Evolutionary conservation across 2,888 invertebrate species (phyloP).

Genomic region (Synergus laeviventris): DNA sequence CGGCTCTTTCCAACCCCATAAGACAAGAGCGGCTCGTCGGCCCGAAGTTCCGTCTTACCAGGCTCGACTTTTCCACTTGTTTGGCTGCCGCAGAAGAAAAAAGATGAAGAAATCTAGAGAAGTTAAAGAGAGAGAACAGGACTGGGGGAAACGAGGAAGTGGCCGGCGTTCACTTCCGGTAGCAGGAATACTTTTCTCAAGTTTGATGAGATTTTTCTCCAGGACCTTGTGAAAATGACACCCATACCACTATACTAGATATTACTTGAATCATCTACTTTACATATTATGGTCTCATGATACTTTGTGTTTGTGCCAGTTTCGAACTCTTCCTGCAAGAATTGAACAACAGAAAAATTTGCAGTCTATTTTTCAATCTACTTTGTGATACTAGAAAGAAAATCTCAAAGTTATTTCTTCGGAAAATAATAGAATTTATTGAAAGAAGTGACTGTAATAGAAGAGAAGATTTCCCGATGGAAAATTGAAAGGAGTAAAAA

Average conservation of each 20-base stretch:
- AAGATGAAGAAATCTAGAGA: background rate
- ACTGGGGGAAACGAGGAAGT: constrained; percentile 39
- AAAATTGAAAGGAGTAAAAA: too few relatives aligned
- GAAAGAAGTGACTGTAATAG: too few relatives aligned
- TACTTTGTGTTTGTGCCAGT: constrained; percentile 49
- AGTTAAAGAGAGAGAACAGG: constrained; percentile 28
- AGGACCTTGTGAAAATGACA: constrained; percentile 48
- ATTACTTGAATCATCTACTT: constrained; percentile 48
- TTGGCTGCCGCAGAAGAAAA: constrained; percentile 36
- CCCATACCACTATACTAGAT: constrained; percentile 48
- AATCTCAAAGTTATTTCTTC: too few relatives aligned
- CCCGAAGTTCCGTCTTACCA: constrained; percentile 28
- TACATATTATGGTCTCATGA: constrained; percentile 47
- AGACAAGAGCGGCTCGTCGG: constrained; percentile 27
- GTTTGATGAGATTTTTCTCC: constrained; percentile 64
- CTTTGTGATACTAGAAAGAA: too few relatives aligned
- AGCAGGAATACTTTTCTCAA: constrained; percentile 57
- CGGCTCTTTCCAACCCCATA: constrained; percentile 55
- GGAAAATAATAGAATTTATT: too few relatives aligned
- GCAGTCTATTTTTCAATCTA: too few relatives aligned
- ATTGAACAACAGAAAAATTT: background rate
- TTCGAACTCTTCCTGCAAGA: constrained; percentile 41
- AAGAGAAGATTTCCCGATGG: too few relatives aligned
- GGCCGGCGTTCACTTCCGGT: constrained; percentile 62
- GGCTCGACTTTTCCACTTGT: constrained; percentile 36